Conservation (phyloP, 2,888 invertebrate genomes). For the Selenia dentaria region DNA sequence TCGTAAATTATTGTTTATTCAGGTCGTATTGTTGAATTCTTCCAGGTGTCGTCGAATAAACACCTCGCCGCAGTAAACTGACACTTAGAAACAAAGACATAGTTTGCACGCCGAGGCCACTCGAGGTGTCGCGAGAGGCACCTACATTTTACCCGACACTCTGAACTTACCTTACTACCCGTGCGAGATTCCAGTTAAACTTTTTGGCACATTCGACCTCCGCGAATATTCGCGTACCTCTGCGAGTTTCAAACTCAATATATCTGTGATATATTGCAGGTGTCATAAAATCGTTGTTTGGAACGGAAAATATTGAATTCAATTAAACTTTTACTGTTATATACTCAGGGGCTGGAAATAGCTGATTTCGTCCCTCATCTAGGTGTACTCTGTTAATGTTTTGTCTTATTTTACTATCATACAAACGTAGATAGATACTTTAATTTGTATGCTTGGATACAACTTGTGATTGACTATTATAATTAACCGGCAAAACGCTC, state of each 20-base stretch:
- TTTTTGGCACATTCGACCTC: conserved; percentile 47
- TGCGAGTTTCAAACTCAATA: conserved; percentile 34
- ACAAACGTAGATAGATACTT: no score
- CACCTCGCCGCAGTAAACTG: conserved; percentile 44
- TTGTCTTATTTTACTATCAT: no score
- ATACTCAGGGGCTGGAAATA: conserved; percentile 7
- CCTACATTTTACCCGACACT: conserved; percentile 46
- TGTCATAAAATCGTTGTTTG: conserved; percentile 37
- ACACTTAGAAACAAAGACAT: conserved; percentile 56
- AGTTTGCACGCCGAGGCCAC: conserved; percentile 62
- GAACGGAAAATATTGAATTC: conserved; percentile 33
- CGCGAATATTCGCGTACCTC: conserved; percentile 34
- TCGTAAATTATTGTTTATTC: conserved; percentile 34
- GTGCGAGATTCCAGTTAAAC: conserved; percentile 43
- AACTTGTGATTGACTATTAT: no score
- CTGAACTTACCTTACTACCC: conserved; percentile 8
- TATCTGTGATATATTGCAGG: conserved; percentile 36
- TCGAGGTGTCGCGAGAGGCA: conserved; percentile 51
- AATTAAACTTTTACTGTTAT: conserved; percentile 34
- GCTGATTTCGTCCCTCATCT: no score
- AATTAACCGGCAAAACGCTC: no score
- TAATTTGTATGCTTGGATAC: no score
- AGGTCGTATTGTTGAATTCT: conserved; percentile 37
- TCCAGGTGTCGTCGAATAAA: conserved; percentile 51
- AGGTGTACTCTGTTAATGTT: no score